A percentile compares a stretch with the other conserved stretches of the same genome.
Evolutionary conservation across 2,113 vertebrate species (phyloP).

Genomic region (Actinemys pallida): DNA sequence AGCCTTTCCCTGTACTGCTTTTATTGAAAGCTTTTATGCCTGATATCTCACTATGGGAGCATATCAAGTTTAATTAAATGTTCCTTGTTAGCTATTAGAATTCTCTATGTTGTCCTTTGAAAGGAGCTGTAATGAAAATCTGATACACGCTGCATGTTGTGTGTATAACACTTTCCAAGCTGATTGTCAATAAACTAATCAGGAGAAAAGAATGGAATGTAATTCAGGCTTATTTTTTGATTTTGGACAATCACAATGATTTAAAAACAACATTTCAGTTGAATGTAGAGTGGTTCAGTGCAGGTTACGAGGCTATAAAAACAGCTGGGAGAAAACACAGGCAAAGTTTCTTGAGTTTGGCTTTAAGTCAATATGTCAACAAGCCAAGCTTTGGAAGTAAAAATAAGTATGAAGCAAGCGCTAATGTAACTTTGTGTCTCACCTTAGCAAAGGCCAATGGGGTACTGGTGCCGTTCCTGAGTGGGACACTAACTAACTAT

Average conservation of each 20-base stretch:
- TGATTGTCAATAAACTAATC: neutral
- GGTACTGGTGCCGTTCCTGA: neutral
- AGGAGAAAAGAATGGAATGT: neutral
- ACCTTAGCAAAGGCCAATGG: neutral
- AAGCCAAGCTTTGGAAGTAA: neutral
- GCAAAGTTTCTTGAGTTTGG: neutral
- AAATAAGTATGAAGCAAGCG: constrained; percentile 28
- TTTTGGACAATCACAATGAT: neutral
- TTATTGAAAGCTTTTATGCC: neutral
- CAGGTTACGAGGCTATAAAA: neutral
- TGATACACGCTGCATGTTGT: neutral
- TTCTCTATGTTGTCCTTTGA: neutral
- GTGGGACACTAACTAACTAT: neutral
- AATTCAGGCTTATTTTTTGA: neutral
- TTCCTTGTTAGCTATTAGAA: neutral
- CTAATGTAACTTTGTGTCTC: neutral
- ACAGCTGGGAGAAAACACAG: neutral
- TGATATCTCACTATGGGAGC: neutral
- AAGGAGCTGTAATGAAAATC: neutral
- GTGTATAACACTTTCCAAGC: neutral
- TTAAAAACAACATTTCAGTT: neutral
- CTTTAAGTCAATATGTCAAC: neutral
- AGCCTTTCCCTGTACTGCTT: neutral
- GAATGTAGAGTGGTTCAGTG: neutral
- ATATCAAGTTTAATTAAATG: neutral